A percentile compares a stretch with the other conserved stretches of the same genome.
Evolutionary conservation across 2,888 invertebrate species (phyloP).

Genomic region (Dasysyrphus tricinctus): DNA sequence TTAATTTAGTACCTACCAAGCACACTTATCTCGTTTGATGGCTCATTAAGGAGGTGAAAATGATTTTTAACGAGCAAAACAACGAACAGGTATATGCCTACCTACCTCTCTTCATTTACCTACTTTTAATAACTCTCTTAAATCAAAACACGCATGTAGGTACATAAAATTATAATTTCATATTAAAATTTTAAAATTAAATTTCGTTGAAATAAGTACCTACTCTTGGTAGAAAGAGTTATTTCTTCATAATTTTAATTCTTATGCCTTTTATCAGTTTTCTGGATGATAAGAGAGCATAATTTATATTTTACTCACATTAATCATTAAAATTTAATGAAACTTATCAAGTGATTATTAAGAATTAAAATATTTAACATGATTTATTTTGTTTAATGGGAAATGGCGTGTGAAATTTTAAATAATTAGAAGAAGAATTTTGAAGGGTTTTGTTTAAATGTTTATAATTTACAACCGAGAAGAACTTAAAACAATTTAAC

Average conservation of each 20-base stretch:
- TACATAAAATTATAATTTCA: no score
- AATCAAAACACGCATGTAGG: no score
- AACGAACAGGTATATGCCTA: constrained; percentile 21
- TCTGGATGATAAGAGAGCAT: background rate
- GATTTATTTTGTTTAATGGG: no score
- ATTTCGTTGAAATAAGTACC: background rate
- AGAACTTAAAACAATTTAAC: no score
- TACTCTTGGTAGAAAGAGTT: background rate
- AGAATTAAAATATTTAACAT: background rate
- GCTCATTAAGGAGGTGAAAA: constrained; percentile 62
- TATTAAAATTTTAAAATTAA: constrained; percentile 16
- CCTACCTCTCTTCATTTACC: background rate
- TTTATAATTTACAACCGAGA: no score
- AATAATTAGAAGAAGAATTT: no score
- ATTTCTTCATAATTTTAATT: constrained; percentile 17
- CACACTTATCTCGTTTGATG: constrained; percentile 21
- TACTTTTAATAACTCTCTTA: constrained; percentile 4
- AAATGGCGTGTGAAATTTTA: no score
- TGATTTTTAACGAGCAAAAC: constrained; percentile 56
- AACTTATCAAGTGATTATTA: no score
- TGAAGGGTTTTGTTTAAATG: no score
- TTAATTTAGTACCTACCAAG: constrained; percentile 14
- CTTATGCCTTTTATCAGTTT: background rate
- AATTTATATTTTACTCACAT: background rate
- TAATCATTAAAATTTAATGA: background rate